Evolutionary conservation across 2,113 vertebrate genomes (phyloP), one percentile per base, ranked within the genome.

Genomic region (Serilophus lunatus): DNA sequence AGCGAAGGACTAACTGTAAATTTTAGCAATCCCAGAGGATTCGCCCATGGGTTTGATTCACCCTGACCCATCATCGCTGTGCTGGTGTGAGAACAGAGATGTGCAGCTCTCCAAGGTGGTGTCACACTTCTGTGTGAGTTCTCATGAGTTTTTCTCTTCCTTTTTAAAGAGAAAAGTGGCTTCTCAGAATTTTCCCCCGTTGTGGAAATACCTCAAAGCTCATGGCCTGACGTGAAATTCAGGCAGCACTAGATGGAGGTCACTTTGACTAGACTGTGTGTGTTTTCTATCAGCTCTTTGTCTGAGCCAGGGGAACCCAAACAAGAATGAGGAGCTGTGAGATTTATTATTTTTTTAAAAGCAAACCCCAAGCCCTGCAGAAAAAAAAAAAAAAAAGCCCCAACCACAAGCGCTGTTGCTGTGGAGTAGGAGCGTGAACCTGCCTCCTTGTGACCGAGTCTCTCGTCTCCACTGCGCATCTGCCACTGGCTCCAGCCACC

Each of bases 321-420:
- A 69, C 0, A 1, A 11, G 59, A 72, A 12, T 2, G 1, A 29
- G 42, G 31, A 71, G 65, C 65, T 31, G 29, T 18, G 71, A 70
- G 35, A 7, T 31, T 24, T 31, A 4, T 17, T 31, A 14, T 40
- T 59, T 90, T 38, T 45, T 33, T 4, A 7, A 31, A 76, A 85
- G 10, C 54, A 65, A 90, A 85, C 79, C n/a, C 14, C 24, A 12
- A 14, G 6, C 9, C 57, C 12, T 14, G 17, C 24, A 33, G 24
- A 36, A 50, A 29, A 68, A 40, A 29, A 38, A 29, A 44, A 14
- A 42, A 31, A 44, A 79, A 56, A 80, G 63, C 75, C 76, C 26
- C 59, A 92, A 92, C 93, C 95, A 86, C 95, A 97, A 80, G 33
- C 2, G 2, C 50, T 70, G 83, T 7, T 61, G 76, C 70, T 61